Evolutionary conservation across 2,113 vertebrate species (phyloP), one percentile per base, ranked within the genome.

Genomic region (Channa argus): DNA sequence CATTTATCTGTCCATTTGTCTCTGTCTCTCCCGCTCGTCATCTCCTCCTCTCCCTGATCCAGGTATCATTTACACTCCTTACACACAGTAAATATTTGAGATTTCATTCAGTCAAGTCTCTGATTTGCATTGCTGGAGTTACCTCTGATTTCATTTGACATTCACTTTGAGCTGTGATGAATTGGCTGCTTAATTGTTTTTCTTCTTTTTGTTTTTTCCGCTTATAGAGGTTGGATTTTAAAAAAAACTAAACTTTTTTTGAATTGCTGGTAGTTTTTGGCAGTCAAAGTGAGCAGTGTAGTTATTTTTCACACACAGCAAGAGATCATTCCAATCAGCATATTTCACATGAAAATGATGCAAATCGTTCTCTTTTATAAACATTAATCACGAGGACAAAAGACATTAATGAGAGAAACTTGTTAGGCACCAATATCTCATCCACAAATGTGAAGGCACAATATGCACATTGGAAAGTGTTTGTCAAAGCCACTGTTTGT

Each of bases 1-100:
- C 80, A 77, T 90, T 83, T 83, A 82, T 86, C 74, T 14, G 15
- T 75, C 77, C 77, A 85, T 86, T 86, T 80, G 71, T 84, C 59
- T 72, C 70, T n/a, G 55, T 71, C 73, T 24, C 39, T 7, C 6
- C 6, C 39, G 6, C 4, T 81, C 71, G 39, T 64, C 78, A 38
- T 71, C 72, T 75, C 77, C 50, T 74, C 74, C 55, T 71, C 24
- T 54, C 49, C 55, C 45, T 61, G 76, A 84, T 70, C 37, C 58
- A 77, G 69, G 72, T 82, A 78, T 78, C 66, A 10, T 43, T 72
- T 77, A 33, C 79, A 65, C 76, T 24, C 24, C 24, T 24, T 1
- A 36, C 60, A 6, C 61, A 52, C 34, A 58, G 78, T 63, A 77
- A 84, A 87, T 85, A 79, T 79, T 77, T 59, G 55, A 75, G 73